Evolutionary conservation across 2,797 vertebrate species (phyloP), one percentile per base, ranked within the genome.

Genomic region (Australoheros facetus): DNA sequence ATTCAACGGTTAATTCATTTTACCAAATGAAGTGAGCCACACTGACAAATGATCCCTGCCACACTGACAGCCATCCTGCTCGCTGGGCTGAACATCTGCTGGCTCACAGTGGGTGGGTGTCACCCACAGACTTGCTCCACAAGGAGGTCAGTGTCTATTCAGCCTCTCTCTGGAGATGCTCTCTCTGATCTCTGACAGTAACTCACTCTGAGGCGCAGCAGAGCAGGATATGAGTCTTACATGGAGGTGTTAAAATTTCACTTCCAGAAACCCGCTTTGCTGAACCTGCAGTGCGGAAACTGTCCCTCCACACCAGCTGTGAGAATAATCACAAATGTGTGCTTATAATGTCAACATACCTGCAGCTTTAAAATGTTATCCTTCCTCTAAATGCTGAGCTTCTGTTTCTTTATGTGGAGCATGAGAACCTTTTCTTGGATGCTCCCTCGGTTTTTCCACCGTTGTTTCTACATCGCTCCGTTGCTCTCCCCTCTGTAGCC

Each of bases 261-360:
- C 59, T 70, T 79, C 75, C 80, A 90, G 78, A 75, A 80, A 83
- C 54, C 74, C 42, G 3, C 39, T 83, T 72, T 66, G 69, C 74
- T 30, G 26, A 80, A 59, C 73, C 19, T 2, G 13, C 56, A 53
- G 28, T 55, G 30, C 11, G 64, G 64, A 69, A 69, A 69, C 45
- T 32, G 0, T 51, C 11, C 64, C 64, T 13, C 10, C 64, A 32
- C 64, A 10, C 42, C 26, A 0, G 45, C 64, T 69, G 45, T 2
- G 64, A 7, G 4, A 69, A 17, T 30, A 69, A 69, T 69, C 42
- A 69, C 26, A 51, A 51, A 51, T 32, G 64, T n/a, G 64, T 69
- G 45, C 64, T 69, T n/a, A n/a, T 45, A 2, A 51, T 69, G 64
- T 51, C 28, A 48, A 30, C 28, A 28, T 30, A 19, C 62, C 26